Base-by-base conservation (phyloP, 2,888 invertebrate species). In the Himalopsyche tibetana region DNA sequence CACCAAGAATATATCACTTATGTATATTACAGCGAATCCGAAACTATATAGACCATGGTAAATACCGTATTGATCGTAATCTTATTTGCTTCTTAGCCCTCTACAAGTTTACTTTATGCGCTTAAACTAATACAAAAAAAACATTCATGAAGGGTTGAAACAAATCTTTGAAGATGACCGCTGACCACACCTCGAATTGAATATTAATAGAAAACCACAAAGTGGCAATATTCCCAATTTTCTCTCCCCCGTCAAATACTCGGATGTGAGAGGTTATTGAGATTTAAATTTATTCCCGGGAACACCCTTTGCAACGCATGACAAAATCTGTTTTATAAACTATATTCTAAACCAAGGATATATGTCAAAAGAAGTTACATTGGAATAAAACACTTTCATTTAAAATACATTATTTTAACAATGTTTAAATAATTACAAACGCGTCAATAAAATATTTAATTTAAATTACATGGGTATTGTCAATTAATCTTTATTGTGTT, bases 181-280 rank as follows among this genome's bases (percentile, higher is more conserved):
- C 40, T 85, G 85, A 85, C 85, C 85, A 83, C 80, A 80, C 17
- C 80, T 38, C 74, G 82, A 56, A 85, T 85, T 85, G 85, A 85
- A 85, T 85, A 85, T 85, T 83, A 85, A 85, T 85, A 80, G 86
- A 86, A 83, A 79, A 69, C 86, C 86, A 74, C 83, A 86, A 80
- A 86, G 86, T 86, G 83, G 81, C 83, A 86, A 86, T 86, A 86
- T 83, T 82, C 86, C 40, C 83, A 86, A 85, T 83, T 85, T 85
- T 82, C 83, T 15, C 12, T 74, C 74, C 74, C 74, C 74, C 74
- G 8, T 36, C 36, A 36, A 15, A 63, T 36, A 74, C 36, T 28
- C 51, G 42, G 28, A 15, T 12, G 63, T 11, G 28, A 38, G 79
- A 81, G 85, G 85, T 69, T 74, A 42, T 82, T 42, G 69, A 63